Conservation (phyloP, 2,113 vertebrate species). For the Seriola dumerili region DNA sequence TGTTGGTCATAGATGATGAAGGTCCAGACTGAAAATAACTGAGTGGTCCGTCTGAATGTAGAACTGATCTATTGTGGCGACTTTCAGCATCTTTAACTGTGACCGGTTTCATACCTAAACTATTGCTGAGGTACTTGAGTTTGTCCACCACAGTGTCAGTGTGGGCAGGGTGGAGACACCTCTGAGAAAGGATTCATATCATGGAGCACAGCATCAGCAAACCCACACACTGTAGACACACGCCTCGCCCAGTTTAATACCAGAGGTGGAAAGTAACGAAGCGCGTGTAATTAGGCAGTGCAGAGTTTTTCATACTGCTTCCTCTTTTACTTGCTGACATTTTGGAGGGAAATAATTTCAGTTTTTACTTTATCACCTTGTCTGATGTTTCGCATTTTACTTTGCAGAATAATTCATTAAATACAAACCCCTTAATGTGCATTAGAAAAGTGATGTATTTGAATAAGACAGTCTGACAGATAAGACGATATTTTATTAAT, state of each 20-base stretch:
- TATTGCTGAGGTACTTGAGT: neutral
- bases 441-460: neutral
- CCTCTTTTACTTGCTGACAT: neutral
- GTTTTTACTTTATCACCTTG: neutral
- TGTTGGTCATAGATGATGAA: neutral
- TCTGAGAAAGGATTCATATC: neutral
- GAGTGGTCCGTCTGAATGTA: neutral
- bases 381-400: neutral
- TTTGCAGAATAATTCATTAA: neutral
- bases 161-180: constrained; percentile 16
- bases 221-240: neutral
- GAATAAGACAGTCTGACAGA: neutral
- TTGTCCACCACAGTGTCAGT: neutral
- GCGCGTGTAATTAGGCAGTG: neutral
- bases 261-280: constrained; percentile 52
- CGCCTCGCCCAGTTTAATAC: neutral
- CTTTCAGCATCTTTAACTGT: neutral
- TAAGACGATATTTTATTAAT: neutral
- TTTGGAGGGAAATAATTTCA: neutral
- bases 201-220: neutral
- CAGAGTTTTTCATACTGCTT: neutral
- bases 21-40: constrained; percentile 15
- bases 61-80: neutral
- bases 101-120: neutral
- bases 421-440: neutral